These are phyloP conservation scores for Nasonia oneida DNA, from an alignment of 2,888 invertebrate species.

Conservation along the genomic window DNA sequence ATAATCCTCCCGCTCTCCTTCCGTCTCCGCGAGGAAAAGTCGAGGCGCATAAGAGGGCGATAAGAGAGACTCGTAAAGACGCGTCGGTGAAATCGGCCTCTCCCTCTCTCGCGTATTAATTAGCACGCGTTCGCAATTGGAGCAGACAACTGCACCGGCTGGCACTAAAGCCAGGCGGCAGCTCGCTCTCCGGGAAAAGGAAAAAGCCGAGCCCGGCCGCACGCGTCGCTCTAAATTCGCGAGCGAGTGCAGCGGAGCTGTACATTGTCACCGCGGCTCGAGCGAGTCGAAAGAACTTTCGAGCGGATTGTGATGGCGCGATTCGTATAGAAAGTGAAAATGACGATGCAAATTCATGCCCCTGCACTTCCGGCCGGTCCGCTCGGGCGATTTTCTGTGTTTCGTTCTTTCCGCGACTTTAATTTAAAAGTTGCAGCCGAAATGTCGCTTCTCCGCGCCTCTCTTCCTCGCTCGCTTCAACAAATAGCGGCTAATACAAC, in stretches of 20 bases:
- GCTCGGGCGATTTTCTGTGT: no score
- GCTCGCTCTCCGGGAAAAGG: neutral
- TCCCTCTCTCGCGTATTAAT: slow-evolving; percentile 66
- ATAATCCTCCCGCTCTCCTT: neutral
- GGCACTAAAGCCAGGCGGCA: neutral
- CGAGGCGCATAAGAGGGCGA: neutral
- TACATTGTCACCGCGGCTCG: neutral
- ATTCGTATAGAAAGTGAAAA: slow-evolving; percentile 46
- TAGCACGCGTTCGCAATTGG: slow-evolving; percentile 74
- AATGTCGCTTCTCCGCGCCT: no score
- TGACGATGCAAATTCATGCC: slow-evolving; percentile 29
- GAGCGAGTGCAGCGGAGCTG: neutral
- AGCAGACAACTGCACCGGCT: slow-evolving; percentile 66
- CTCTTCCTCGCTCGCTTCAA: no score
- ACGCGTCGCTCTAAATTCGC: slow-evolving; percentile 40
- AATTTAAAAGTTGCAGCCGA: no score
- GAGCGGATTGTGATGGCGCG: slow-evolving; percentile 17
- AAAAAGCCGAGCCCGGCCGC: neutral
- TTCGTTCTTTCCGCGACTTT: no score
- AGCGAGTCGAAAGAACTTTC: neutral
- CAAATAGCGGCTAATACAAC: slow-evolving; percentile 17
- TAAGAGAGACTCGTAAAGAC: slow-evolving; percentile 36
- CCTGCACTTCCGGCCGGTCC: no score
- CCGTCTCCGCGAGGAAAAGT: neutral
- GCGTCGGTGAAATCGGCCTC: slow-evolving; percentile 63